Percentiles rank a stretch among this genome's conserved stretches.
These are phyloP conservation scores for Pseudachorutes palmiensis DNA, from an alignment of 1,140 invertebrate genomes.

Conservation along the genomic window DNA sequence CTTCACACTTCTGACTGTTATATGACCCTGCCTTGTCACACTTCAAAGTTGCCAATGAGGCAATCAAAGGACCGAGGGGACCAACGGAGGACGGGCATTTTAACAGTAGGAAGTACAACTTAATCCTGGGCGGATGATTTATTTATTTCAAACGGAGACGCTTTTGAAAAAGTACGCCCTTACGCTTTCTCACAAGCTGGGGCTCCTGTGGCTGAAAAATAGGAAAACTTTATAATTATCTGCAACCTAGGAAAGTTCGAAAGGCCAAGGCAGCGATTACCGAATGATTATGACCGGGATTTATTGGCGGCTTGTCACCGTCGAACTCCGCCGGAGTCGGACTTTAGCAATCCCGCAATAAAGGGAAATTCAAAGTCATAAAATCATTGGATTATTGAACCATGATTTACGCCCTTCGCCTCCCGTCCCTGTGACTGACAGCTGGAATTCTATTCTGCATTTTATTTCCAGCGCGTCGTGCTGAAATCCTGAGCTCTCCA, in stretches of 20 bases:
- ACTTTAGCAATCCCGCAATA: neutral
- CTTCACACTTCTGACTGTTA: neutral
- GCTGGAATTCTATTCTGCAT: neutral
- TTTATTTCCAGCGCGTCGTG: neutral
- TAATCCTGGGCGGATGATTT: neutral
- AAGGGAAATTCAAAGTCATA: neutral
- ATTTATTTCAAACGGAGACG: neutral
- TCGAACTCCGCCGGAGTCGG: too few relatives aligned
- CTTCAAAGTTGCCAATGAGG: neutral
- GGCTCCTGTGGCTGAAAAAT: neutral
- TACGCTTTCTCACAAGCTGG: neutral
- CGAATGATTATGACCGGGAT: too few relatives aligned
- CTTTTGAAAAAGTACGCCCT: neutral
- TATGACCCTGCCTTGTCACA: neutral
- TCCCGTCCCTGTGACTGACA: neutral
- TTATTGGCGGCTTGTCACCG: too few relatives aligned
- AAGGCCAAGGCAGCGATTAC: too few relatives aligned
- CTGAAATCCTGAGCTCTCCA: too few relatives aligned
- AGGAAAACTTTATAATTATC: neutral
- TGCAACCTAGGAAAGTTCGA: too few relatives aligned
- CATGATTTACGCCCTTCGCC: neutral
- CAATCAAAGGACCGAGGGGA: neutral
- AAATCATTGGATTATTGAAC: too few relatives aligned
- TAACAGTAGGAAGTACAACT: neutral
- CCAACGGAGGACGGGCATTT: too few relatives aligned